Base-by-base conservation (phyloP, 2,797 vertebrate genomes). In the Sciurus carolinensis region DNA sequence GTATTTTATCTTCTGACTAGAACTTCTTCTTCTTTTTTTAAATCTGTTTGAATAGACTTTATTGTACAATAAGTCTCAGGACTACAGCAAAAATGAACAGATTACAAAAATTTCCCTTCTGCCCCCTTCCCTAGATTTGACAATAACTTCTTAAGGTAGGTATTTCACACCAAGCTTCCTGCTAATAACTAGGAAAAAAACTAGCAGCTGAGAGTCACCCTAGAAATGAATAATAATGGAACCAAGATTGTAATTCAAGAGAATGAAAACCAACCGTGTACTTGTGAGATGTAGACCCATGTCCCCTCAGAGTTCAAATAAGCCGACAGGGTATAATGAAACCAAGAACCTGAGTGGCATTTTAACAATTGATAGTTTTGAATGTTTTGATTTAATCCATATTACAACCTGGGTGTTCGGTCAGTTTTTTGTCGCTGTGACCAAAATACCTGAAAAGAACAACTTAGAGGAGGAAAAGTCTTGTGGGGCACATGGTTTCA, bases 261-360 rank as follows among this genome's bases (percentile, higher is more conserved):
- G 12, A 75, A 14, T 9, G 5, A 20, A 57, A 76, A 2, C 18
- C 28, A 64, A 22, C 28, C 59, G 30, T 28, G 39, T 7, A 15
- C 36, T 13, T 0, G 26, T 59, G 26, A 26, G 2, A 39, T 59
- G 4, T 50, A 54, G 17, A 1, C 3, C 7, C 39, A 3, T 69
- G 39, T 44, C 2, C 20, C 26, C 0, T 4, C 50, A 50, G 33
- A 7, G 71, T 50, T 14, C 26, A 42, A 14, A 50, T 11, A 26
- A 33, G 42, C 44, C 26, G 79, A 0, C 39, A 39, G 11, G 12
- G 2, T 26, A 76, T 30, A 18, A 13, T 5, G 30, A 30, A 77
- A 79, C 36, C 26, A 15, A 71, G 24, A 69, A 33, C 3, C 14
- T 4, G 5, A 54, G 14, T 52, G n/a, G 71, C 11, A 30, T 36